Evolutionary conservation across 1,140 invertebrate species (phyloP), one percentile per base, ranked within the genome.

Genomic region (Leptinotarsa undecemlineata): DNA sequence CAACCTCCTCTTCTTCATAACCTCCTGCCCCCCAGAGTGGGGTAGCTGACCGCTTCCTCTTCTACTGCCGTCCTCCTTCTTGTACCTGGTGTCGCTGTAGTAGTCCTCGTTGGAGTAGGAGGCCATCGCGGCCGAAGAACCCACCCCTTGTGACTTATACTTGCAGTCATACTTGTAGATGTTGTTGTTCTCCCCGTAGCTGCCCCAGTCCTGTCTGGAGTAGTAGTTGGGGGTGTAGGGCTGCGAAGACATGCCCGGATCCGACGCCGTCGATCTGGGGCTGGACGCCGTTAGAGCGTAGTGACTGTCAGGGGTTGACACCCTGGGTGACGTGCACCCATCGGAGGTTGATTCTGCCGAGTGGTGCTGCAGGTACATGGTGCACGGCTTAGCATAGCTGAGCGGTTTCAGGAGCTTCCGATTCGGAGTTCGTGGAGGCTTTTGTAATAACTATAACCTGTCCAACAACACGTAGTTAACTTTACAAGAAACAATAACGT

Each of bases 1-100:
- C 20, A 93, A 83, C 71, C 92, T 84, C 51, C 92, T 84, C 72
- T 89, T 88, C 76, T 88, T 89, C 68, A 90, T 75, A 0, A 92
- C 87, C 20, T 60, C 74, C 73, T 75, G 76, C 72, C 74, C 48
- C 21, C 76, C 81, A 48, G 75, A 74, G 20, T 57, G 77, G 57
- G 74, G 80, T 42, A 42, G 33, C 76, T 78, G 80, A 74, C 23
- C 74, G 72, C 62, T 81, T 71, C 63, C 79, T 71, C 73, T 77
- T 60, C 77, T 76, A 42, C 70, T 71, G 63, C 62, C 67, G 61
- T 57, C 63, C 21, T 78, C 63, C 70, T 73, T 77, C 48, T 76
- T 76, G 48, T 80, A 74, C 67, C 64, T 77, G 23, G 73, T 74
- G 48, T 79, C 73, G 51, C 79, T 81, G 75, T 84, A 83, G 42